Base-by-base conservation (phyloP, 1,140 invertebrate genomes). In the Trichonephila inaurata region DNA sequence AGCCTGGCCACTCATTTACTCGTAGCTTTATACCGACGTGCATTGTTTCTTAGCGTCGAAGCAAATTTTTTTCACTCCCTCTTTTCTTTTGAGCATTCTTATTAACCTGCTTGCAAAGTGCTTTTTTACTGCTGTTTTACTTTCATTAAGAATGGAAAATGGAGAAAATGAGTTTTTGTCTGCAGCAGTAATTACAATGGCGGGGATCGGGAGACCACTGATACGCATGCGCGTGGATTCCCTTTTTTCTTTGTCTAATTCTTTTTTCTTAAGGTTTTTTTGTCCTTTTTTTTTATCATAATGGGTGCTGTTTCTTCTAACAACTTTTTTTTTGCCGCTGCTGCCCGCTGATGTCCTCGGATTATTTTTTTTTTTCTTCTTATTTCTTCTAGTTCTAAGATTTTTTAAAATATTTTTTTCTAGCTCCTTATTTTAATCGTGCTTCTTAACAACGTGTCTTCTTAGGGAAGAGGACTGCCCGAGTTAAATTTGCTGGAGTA, bases 101-200 rank as follows among this genome's bases (percentile, higher is more conserved):
- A 92, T 92, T 92, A 92, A 87, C 82, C 82, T 87, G 18, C 91
- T 87, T 77, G 91, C 91, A 92, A 92, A 92, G 91, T 92, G 91
- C 83, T 92, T 92, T 92, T 92, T 92, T 92, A 92, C 91, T 92
- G 91, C 91, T 92, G 91, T 92, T 92, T 92, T 92, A 92, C 82
- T 92, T 92, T 92, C 91, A 92, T 92, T 92, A 92, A 92, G 91
- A 92, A 92, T 92, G n/a, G 89, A 92, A 92, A 92, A 92, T 92
- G 64, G 91, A 66, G 91, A 92, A 92, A 92, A 92, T 92, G 91
- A 92, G 91, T 92, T 92, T 92, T 92, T 92, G 85, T 92, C 91
- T 87, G 83, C 44, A 87, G 90, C 66, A 92, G 91, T 92, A 92
- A 92, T 92, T 92, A 92, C 91, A 92, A 92, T 87, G 91, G 24